Evolutionary conservation across 1,140 invertebrate species (phyloP).

Genomic region (Drosophila parvula): DNA sequence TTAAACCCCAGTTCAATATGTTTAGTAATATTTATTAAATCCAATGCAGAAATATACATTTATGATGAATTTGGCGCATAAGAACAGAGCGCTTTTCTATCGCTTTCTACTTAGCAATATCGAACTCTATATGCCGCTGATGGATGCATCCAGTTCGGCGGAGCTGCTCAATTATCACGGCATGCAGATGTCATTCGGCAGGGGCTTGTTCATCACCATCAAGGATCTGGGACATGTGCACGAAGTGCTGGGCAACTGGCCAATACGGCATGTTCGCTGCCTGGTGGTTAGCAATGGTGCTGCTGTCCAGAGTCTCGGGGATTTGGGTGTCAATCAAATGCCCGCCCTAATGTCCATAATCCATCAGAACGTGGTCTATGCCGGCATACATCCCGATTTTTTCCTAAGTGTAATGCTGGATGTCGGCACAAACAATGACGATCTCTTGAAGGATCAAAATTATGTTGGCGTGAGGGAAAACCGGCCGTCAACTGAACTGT

Average conservation of each 20-base stretch:
- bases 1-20: background rate
- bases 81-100: constrained; percentile 97
- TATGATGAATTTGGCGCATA: constrained; percentile 89
- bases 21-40: background rate
- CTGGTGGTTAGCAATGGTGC: constrained; percentile 98
- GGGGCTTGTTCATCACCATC: constrained; percentile 98
- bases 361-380: constrained; percentile 95
- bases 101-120: constrained; percentile 95
- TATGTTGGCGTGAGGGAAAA: constrained; percentile 96
- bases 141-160: constrained; percentile 94
- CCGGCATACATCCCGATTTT: constrained; percentile 95
- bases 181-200: background rate
- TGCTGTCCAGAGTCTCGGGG: constrained; percentile 95
- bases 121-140: constrained; percentile 91
- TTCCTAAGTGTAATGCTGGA: constrained; percentile 95
- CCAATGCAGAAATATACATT: constrained; percentile 93
- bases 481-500: constrained; percentile 91
- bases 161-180: constrained; percentile 87
- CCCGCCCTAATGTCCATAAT: constrained; percentile 97
- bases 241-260: constrained; percentile 92
- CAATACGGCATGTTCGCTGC: constrained; percentile 91
- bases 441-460: constrained; percentile 92
- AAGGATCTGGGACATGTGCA: constrained; percentile 97
- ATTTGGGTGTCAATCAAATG: constrained; percentile 97
- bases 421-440: constrained; percentile 96